Evolutionary conservation across 2,888 invertebrate species (phyloP), one percentile per base, ranked within the genome.

Genomic region (Diaperis boleti): DNA sequence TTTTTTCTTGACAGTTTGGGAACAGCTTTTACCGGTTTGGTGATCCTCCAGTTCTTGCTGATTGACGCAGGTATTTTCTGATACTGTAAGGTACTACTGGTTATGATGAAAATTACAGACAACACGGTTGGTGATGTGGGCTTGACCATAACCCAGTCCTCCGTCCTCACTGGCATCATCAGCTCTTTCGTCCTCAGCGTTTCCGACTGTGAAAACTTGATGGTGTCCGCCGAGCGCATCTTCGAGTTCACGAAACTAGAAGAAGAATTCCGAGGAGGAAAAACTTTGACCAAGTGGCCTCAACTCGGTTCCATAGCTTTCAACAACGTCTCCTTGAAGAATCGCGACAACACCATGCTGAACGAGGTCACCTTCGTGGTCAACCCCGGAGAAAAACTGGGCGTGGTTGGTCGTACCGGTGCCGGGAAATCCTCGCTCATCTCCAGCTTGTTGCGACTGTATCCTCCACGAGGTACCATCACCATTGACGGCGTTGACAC

Each of bases 151-250:
- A 91, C 92, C 0, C 90, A 92, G 76, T 89, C 91, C 10, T 90
- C 91, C 81, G 87, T 88, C 0, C 84, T 92, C 62, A 90, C 90
- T 0, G 89, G 90, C 8, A 79, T 82, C 79, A 66, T 86, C 72
- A 85, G 85, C 74, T 85, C 85, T 84, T 84, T 83, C 2, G 82
- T 86, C 42, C 84, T 95, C 3, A 95, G 95, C 79, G 93, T 93
- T 68, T 92, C 95, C 0, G 95, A 95, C 79, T 79, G 74, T 17
- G 78, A 78, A 77, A 94, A 92, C 74, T 90, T 89, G 69, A 92
- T 94, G 92, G 93, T 92, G 3, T 90, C 92, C 3, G 95, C 96
- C 0, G 96, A 97, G 81, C 86, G 95, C 78, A 85, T 91, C 0
- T 44, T 74, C 35, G 78, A 77, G 64, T 77, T 77, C 44, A 71